Evolutionary conservation across 1,140 invertebrate species (phyloP), one percentile per base, ranked within the genome.

Genomic region (Eurytemora carolleeae): DNA sequence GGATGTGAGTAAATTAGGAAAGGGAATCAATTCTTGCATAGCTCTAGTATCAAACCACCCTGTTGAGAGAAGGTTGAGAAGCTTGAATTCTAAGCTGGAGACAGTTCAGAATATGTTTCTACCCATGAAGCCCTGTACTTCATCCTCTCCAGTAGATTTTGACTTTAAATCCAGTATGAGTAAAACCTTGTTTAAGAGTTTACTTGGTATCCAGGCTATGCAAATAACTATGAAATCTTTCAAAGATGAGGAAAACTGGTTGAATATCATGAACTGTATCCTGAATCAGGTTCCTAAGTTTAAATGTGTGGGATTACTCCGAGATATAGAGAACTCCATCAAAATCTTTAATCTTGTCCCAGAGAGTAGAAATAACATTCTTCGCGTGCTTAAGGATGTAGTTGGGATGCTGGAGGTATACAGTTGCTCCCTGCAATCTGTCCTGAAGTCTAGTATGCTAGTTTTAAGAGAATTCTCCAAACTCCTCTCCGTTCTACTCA

Each of bases 321-420:
- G n/a, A 7, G n/a, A 7, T 12, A 44, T 44, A 44, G n/a, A 44
- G 31, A 44, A 44, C 31, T 12, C n/a, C n/a, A 12, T n/a, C 31
- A 7, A 44, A 44, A 44, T n/a, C n/a, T n/a, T 44, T 44, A n/a
- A 44, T 44, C n/a, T 44, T 7, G n/a, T 44, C n/a, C 31, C 31
- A n/a, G 31, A 44, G 31, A 7, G 7, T 12, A 44, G 7, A n/a
- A n/a, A 44, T 44, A n/a, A n/a, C 7, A 44, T n/a, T 12, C 7
- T n/a, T n/a, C 7, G 31, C 31, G 56, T 67, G 26, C 56, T 69
- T 63, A 53, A 61, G 23, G 20, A 26, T 31, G 21, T 66, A n/a
- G 24, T 80, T 2, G 85, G 86, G 12, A 71, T 94, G n/a, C 69
- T 95, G 23, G 77, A 86, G 55, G 86, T 92, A 71, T 84, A 85